Base-by-base conservation (phyloP, 2,113 vertebrate genomes). In the Carettochelys insculpta region DNA sequence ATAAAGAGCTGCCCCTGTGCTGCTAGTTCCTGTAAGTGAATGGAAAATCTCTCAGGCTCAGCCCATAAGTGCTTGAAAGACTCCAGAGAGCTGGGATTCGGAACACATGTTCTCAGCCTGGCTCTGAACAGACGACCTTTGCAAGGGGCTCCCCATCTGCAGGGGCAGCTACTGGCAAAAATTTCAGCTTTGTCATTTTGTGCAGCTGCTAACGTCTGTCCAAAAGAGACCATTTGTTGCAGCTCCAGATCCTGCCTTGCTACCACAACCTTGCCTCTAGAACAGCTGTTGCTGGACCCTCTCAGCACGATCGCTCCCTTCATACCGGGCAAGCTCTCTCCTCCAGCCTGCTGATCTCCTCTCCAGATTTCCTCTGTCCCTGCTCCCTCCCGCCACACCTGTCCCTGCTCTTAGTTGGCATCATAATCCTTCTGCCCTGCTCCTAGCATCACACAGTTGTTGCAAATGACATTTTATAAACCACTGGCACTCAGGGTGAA, bases 321-420 rank as follows among this genome's bases (percentile, higher is more conserved):
- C 81, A 61, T 77, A 77, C 75, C 10, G 16, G 14, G 27, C 19
- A 48, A 48, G 41, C 43, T 48, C 41, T 22, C 68, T 13, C 41
- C 12, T 25, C 41, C 38, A 25, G 38, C 38, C 31, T 61, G 31
- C 16, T 17, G 14, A 61, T 16, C 31, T 61, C 58, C 16, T 31
- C 31, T 34, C 58, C 58, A 17, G 34, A 65, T 38, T 10, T 16
- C 58, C 58, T 19, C 43, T 13, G 41, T 25, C 38, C 68, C 38
- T 43, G 3, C 5, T 24, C 12, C 24, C n/a, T 27, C 22, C 16
- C 41, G 73, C n/a, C 48, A 38, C 29, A 13, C 22, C 51, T n/a
- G 6, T 53, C 38, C 79, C 31, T 38, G 34, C 29, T 41, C 43
- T 2, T 0, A 0, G 2, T n/a, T 4, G 11, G 41, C 24, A 13